A percentile compares a stretch with the other conserved stretches of the same genome.
Conservation (phyloP, 2,888 invertebrate genomes). For the Cerastoderma edule region DNA sequence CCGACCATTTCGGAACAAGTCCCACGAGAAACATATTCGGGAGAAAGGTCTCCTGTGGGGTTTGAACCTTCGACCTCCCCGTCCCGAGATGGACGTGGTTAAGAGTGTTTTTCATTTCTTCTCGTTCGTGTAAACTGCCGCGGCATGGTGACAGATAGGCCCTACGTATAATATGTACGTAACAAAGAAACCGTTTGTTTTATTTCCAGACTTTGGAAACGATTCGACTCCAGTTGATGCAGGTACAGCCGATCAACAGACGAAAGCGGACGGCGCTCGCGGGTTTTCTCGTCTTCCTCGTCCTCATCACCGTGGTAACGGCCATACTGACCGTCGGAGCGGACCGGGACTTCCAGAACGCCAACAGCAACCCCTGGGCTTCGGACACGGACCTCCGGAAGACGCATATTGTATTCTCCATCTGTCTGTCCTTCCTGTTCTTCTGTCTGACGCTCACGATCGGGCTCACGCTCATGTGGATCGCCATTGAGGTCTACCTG, state of each 20-base stretch:
- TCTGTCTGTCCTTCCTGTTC: slow-evolving; percentile 66
- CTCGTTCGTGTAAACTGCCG: no score
- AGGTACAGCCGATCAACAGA: slow-evolving; percentile 57
- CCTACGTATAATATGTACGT: no score
- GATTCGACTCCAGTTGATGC: slow-evolving; percentile 57
- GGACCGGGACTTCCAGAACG: slow-evolving; percentile 57
- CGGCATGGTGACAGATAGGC: no score
- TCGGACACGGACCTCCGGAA: slow-evolving; percentile 51
- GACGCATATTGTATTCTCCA: slow-evolving; percentile 64
- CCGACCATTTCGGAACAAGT: no score
- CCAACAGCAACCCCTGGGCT: slow-evolving; percentile 56
- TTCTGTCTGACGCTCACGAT: slow-evolving; percentile 66
- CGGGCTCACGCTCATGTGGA: slow-evolving; percentile 63
- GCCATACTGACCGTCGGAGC: slow-evolving; percentile 64
- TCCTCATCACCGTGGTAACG: slow-evolving; percentile 60
- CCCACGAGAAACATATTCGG: no score
- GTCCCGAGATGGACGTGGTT: no score
- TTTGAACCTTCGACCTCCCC: no score
- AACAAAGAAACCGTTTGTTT: no score
- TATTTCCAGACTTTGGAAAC: slow-evolving; percentile 57
- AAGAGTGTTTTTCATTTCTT: no score
- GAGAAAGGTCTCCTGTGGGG: no score
- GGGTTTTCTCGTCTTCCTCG: slow-evolving; percentile 59
- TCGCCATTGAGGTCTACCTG: slow-evolving; percentile 63
- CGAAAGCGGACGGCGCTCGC: slow-evolving; percentile 61